A percentile compares a stretch with the other conserved stretches of the same genome.
Conservation (phyloP, 2,113 vertebrate genomes). For the Aleadryas rufinucha region DNA sequence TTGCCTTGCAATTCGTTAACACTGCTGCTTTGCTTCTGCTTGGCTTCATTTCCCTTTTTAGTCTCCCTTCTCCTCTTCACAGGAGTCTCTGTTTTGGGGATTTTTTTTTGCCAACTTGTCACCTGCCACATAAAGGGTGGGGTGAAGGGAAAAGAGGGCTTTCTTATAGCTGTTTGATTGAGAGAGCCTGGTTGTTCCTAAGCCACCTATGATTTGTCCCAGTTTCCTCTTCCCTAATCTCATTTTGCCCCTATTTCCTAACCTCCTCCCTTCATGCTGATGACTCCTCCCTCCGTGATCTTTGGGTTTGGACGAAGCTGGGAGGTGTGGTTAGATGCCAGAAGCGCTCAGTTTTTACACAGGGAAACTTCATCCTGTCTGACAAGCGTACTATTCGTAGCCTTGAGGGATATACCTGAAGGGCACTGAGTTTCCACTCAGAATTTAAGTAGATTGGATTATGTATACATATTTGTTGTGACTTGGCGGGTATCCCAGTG, state of each 20-base stretch:
- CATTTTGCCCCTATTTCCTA: background rate
- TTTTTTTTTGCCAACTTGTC: background rate
- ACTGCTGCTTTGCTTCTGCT: background rate
- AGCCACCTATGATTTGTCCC: background rate
- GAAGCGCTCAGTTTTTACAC: background rate
- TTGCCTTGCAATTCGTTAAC: background rate
- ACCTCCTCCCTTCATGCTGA: background rate
- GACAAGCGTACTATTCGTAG: slow-evolving; percentile 36
- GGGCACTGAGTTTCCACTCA: slow-evolving; percentile 47
- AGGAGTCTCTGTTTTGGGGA: background rate
- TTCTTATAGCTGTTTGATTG: background rate
- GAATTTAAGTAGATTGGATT: slow-evolving; percentile 55
- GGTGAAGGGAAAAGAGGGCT: background rate
- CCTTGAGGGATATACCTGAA: slow-evolving; percentile 50
- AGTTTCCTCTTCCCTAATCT: background rate
- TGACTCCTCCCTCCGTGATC: background rate
- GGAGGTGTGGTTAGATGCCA: background rate
- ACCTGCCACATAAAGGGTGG: background rate
- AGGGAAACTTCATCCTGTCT: slow-evolving; percentile 31
- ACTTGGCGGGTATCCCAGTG: slow-evolving; percentile 36
- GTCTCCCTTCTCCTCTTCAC: background rate
- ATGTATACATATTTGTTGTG: slow-evolving; percentile 60
- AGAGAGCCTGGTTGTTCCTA: background rate
- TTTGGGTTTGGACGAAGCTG: background rate
- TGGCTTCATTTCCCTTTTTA: background rate